These are phyloP conservation scores for Sipha maydis DNA, from an alignment of 2,888 invertebrate genomes.

Conservation along the genomic window DNA sequence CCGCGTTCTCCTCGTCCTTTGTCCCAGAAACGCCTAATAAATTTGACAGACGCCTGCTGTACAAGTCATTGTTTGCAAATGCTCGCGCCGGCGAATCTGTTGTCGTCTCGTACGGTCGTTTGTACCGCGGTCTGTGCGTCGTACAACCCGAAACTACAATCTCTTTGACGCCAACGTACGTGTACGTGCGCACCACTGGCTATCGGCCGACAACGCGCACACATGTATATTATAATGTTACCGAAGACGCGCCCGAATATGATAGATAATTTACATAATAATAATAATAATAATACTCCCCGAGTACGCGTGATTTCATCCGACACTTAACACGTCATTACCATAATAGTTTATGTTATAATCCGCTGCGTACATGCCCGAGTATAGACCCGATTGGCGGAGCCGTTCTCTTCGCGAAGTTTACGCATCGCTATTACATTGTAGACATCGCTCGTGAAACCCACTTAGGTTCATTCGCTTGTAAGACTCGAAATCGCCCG, in stretches of 20 bases:
- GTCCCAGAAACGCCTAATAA: slow-evolving; percentile 62
- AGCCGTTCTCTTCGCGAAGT: too few species aligned
- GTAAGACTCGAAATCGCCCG: too few species aligned
- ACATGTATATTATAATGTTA: too few species aligned
- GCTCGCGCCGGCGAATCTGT: slow-evolving; percentile 1
- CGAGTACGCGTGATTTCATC: neutral
- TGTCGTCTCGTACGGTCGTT: neutral
- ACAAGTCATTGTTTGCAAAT: slow-evolving; percentile 62
- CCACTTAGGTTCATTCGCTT: too few species aligned
- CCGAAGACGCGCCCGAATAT: too few species aligned
- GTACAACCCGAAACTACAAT: slow-evolving; percentile 16
- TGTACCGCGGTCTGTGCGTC: neutral
- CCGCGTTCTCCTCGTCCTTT: slow-evolving; percentile 33
- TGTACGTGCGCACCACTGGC: neutral
- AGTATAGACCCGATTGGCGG: neutral
- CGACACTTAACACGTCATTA: neutral
- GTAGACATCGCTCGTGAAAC: too few species aligned
- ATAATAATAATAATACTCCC: neutral
- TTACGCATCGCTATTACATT: too few species aligned
- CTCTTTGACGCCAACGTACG: slow-evolving; percentile 37
- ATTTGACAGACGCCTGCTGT: slow-evolving; percentile 62
- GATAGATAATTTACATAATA: neutral
- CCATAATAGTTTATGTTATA: neutral
- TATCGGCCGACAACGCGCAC: neutral
- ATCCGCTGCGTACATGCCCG: neutral